Evolutionary conservation across 2,797 vertebrate genomes (phyloP).

Genomic region (Pangasius mekongensis): DNA sequence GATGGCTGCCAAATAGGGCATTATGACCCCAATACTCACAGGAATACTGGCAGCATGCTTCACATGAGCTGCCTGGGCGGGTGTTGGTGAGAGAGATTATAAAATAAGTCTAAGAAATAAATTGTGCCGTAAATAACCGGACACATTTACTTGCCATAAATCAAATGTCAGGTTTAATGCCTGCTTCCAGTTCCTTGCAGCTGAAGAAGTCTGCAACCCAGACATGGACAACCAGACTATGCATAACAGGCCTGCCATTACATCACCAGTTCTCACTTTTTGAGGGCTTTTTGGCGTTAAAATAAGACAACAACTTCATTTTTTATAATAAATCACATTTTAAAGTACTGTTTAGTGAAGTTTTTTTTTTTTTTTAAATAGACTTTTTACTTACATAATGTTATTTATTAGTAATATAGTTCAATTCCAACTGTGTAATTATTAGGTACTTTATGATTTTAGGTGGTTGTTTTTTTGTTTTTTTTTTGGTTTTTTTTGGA

Average conservation of each 20-base stretch:
- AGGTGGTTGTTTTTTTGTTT: not conserved
- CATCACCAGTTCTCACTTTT: not conserved
- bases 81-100: slow-evolving; percentile 3
- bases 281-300: not conserved
- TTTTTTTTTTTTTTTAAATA: not conserved
- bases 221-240: not conserved
- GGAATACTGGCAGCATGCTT: not conserved
- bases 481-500: too few relatives aligned
- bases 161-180: not conserved
- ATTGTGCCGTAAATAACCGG: not conserved
- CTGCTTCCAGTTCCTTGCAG: not conserved
- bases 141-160: not conserved
- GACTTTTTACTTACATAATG: not conserved
- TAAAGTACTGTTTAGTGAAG: not conserved
- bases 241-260: not conserved
- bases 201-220: not conserved
- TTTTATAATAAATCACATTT: not conserved
- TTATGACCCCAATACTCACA: slow-evolving; percentile 38
- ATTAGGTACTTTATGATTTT: not conserved
- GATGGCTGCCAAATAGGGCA: slow-evolving; percentile 59
- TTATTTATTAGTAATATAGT: not conserved
- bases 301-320: not conserved
- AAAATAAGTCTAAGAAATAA: not conserved
- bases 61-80: slow-evolving; percentile 9
- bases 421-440: not conserved